Conservation (phyloP, 1,140 invertebrate genomes). For the Rhagoletis pomonella region DNA sequence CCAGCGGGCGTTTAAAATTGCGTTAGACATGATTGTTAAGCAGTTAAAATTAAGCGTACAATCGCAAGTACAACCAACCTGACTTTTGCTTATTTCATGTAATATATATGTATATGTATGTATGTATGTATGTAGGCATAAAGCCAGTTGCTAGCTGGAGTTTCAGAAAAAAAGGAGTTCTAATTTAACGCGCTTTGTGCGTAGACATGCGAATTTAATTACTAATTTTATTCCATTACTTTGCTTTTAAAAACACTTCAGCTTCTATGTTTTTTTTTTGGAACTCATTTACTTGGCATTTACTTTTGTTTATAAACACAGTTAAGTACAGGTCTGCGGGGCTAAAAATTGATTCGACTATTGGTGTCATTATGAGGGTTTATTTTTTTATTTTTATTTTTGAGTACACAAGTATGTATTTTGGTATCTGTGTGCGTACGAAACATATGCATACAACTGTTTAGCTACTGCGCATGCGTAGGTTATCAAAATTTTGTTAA, state of each 20-base stretch:
- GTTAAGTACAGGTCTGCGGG: neutral
- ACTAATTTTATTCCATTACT: neutral
- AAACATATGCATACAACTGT: neutral
- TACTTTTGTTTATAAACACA: slow-evolving; percentile 37
- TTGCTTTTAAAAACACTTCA: neutral
- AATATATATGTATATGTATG: neutral
- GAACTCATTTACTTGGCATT: slow-evolving; percentile 18
- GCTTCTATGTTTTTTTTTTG: neutral
- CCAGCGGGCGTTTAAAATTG: slow-evolving; percentile 40
- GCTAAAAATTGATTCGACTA: neutral
- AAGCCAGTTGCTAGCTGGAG: neutral
- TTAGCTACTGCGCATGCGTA: neutral
- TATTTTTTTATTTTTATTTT: no score
- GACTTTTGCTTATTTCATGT: no score
- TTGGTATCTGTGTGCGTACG: neutral
- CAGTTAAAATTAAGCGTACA: neutral
- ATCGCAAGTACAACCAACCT: neutral
- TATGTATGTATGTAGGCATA: neutral
- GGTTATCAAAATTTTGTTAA: neutral
- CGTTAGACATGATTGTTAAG: slow-evolving; percentile 44
- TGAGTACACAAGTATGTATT: no score
- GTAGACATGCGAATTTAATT: slow-evolving; percentile 35
- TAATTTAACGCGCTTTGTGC: slow-evolving; percentile 10
- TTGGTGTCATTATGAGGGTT: no score
- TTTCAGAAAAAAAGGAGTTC: neutral